Conservation (phyloP, 2,113 vertebrate species). For the Calidris pugnax region DNA sequence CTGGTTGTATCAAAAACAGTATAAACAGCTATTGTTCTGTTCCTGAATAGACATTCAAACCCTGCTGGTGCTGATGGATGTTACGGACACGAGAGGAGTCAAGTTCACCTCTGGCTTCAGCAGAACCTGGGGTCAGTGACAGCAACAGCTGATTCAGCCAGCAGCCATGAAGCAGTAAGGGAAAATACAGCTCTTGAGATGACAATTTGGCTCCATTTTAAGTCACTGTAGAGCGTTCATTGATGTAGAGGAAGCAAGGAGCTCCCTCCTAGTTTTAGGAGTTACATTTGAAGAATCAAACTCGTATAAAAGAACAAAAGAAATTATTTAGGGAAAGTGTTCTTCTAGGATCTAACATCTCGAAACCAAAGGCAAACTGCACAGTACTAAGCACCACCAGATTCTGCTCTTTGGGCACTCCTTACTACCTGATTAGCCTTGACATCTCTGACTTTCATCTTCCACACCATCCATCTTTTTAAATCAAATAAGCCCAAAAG, state of each 20-base stretch:
- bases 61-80: background rate
- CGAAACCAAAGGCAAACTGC: background rate
- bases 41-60: background rate
- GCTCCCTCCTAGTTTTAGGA: background rate
- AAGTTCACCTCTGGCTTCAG: background rate
- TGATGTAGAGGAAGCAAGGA: background rate
- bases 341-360: background rate
- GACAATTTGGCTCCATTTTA: background rate
- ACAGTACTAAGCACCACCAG: background rate
- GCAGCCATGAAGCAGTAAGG: background rate
- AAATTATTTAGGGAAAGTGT: background rate
- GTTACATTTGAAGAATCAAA: background rate
- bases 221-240: background rate
- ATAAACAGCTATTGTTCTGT: background rate
- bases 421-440: constrained; percentile 80
- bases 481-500: constrained; percentile 88
- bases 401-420: constrained; percentile 59
- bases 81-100: background rate
- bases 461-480: constrained; percentile 78
- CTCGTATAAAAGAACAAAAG: background rate
- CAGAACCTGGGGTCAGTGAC: background rate
- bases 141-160: background rate
- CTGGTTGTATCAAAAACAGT: background rate
- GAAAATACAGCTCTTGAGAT: background rate
- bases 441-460: constrained; percentile 87